A percentile compares a stretch with the other conserved stretches of the same genome.
Evolutionary conservation across 2,888 invertebrate genomes (phyloP).

Genomic region (Eretmocerus hayati): DNA sequence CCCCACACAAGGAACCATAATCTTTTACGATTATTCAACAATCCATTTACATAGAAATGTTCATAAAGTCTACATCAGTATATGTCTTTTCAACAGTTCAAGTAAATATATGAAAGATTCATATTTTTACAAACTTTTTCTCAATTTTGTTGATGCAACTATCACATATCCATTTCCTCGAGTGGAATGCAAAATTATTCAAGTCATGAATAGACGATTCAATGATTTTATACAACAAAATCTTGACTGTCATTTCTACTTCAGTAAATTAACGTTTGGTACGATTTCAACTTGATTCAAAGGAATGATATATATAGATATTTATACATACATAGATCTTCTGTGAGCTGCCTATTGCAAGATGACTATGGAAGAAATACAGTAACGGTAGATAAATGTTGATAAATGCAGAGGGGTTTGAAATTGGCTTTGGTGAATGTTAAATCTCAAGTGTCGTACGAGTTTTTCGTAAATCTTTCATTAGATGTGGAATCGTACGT

Average conservation of each 20-base stretch:
- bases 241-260: no score
- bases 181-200: constrained; percentile 19
- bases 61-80: constrained; percentile 19
- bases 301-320: no score
- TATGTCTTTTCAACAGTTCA: constrained; percentile 16
- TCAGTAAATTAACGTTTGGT: no score
- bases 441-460: constrained; percentile 16
- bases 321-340: no score
- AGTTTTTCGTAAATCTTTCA: constrained; percentile 11
- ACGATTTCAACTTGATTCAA: no score
- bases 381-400: constrained; percentile 15
- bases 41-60: constrained; percentile 21
- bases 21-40: constrained; percentile 21
- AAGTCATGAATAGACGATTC: no score
- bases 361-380: constrained; percentile 18
- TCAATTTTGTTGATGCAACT: constrained; percentile 16
- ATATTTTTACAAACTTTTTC: constrained; percentile 10
- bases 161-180: constrained; percentile 17
- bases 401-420: constrained; percentile 10
- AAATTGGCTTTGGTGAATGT: constrained; percentile 23
- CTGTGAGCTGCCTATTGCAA: constrained; percentile 6
- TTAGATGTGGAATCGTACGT: constrained; percentile 9
- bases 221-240: no score
- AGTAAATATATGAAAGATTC: constrained; percentile 17
- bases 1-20: constrained; percentile 13